Conservation (phyloP, 2,797 vertebrate genomes). For the Nyctalus aviator region DNA sequence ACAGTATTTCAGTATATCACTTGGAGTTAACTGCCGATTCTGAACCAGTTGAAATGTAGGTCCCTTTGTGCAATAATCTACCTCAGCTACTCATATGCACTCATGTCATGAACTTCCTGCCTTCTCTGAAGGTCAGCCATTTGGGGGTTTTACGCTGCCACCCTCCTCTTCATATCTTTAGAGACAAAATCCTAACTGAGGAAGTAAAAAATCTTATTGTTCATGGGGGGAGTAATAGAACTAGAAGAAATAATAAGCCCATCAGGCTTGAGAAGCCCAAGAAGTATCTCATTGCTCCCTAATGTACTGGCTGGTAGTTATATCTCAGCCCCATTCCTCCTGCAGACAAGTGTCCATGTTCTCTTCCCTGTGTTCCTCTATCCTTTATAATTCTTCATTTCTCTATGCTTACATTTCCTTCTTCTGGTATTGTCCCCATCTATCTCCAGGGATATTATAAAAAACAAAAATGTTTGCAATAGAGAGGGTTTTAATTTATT, state of each 20-base stretch:
- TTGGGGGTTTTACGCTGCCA: not conserved
- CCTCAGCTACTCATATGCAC: not conserved
- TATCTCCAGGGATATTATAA: conserved; percentile 5
- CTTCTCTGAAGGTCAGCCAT: not conserved
- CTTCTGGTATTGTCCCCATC: not conserved
- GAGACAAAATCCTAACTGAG: not conserved
- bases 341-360: not conserved
- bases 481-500: conserved; percentile 20
- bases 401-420: not conserved
- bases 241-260: not conserved
- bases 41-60: not conserved
- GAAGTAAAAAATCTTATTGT: not conserved
- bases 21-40: not conserved
- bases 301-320: not conserved
- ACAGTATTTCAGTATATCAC: not conserved
- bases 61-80: not conserved
- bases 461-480: conserved; percentile 42
- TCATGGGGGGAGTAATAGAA: not conserved
- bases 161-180: not conserved
- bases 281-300: not conserved
- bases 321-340: not conserved
- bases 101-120: not conserved
- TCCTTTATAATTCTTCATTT: not conserved
- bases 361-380: not conserved
- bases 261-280: not conserved